Evolutionary conservation across 2,113 vertebrate genomes (phyloP), one percentile per base, ranked within the genome.

Genomic region (Mesoclemmys tuberculata): DNA sequence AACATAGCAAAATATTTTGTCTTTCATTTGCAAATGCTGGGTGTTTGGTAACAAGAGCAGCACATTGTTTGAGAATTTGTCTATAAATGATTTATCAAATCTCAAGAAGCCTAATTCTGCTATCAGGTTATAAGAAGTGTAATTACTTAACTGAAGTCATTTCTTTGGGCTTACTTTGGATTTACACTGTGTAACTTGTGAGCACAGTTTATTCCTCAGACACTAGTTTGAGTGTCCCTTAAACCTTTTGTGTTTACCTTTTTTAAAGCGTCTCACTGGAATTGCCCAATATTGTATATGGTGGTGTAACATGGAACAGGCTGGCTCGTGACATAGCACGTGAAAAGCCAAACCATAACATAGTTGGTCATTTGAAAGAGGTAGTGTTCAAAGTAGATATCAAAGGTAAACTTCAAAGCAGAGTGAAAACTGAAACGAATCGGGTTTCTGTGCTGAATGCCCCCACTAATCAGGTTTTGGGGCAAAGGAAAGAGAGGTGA

Each of bases 211-310:
- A 21, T 79, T 71, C 80, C 92, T 10, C 82, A 94, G 83, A 77
- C 64, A 74, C 64, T 86, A 35, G 79, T 90, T 24, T 79, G 54
- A 93, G 26, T 95, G 80, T 94, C 82, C 80, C 87, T 84, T 61
- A 94, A 97, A 84, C 4, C 81, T 89, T 61, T 93, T 93, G 90
- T 90, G 10, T 74, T 41, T 81, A 49, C 78, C 31, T 88, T 88
- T 97, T 95, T 89, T 91, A 55, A 95, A 75, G 38, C 55, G 41
- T 90, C 79, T 89, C 64, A 71, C 5, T 78, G 84, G 86, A 95
- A 95, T 88, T 81, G 38, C 54, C 78, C 92, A 75, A 84, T 89
- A 0, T 75, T 90, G 55, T 83, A 61, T 6, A 56, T n/a, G 27
- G 8, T 82, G 44, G 31, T 80, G 14, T 87, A 77, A 92, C 38